Base-by-base conservation (phyloP, 2,797 vertebrate species). In the Chaetophractus vellerosus region DNA sequence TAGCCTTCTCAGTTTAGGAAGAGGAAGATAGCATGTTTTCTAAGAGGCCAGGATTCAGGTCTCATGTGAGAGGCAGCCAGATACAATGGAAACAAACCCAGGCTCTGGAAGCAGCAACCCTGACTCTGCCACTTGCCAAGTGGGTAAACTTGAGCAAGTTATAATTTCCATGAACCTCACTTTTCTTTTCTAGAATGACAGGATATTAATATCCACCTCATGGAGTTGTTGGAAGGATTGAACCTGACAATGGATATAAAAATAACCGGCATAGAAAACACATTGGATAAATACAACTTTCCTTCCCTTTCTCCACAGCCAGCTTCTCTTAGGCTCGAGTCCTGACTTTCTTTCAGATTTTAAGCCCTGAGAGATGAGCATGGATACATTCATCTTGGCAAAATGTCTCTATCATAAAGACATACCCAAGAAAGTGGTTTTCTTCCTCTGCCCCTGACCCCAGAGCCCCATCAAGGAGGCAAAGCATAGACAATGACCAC, bases 1-100 rank as follows among this genome's bases (percentile, higher is more conserved):
- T 3, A 69, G 33, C 6, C 36, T 38, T 11, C 0, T 24, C 16
- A 15, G 0, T 16, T 6, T 81, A 26, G 61, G 69, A 81, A 57
- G 69, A 93, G 63, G 57, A 79, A 69, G 75, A 38, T 0, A 28
- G 71, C 6, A 31, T 18, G 26, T 45, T 64, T 21, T 63, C 12
- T 3, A 18, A 45, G 93, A 50, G 93, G 41, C 41, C 78, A 79
- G 55, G 26, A 11, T 91, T 41, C 26, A 3, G 69, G 52, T 38
- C 50, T 68, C 64, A 2, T 45, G 15, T 19, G 72, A 82, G 38
- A 97, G 91, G 24, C 90, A 94, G 78, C 2, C 9, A 0, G 72
- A 97, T 63, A 94, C 31, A n/a, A 50, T 64, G 86, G 94, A 96
- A 95, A 97, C 19, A 97, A 96, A 97, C 82, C 19, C 5, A 84